Evolutionary conservation across 2,888 invertebrate species (phyloP).

Genomic region (Lithophane ornitopus): DNA sequence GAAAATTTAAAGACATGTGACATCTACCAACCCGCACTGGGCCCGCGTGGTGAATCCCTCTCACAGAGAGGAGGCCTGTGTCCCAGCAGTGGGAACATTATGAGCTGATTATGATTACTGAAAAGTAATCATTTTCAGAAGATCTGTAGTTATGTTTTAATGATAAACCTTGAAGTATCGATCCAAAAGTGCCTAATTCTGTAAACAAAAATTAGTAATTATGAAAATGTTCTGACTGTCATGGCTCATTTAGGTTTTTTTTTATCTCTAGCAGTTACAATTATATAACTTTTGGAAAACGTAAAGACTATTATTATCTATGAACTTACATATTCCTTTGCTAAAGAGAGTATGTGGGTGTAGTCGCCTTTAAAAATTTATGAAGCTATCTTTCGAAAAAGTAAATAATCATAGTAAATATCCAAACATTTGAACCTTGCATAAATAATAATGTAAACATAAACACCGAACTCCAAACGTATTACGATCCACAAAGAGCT

Average conservation of each 20-base stretch:
- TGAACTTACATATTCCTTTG: background rate
- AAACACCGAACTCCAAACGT: slow-evolving; percentile 58
- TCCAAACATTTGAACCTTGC: slow-evolving; percentile 56
- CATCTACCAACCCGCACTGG: too few species aligned
- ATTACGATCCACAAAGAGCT: slow-evolving; percentile 73
- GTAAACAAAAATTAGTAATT: background rate
- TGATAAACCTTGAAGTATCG: background rate
- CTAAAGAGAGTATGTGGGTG: background rate
- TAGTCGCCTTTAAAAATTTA: slow-evolving; percentile 1
- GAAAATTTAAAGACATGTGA: too few species aligned
- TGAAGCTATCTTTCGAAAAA: slow-evolving; percentile 21
- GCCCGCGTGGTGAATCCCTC: background rate
- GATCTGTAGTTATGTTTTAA: too few species aligned
- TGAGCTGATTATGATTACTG: too few species aligned
- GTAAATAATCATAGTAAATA: slow-evolving; percentile 46
- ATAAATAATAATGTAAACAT: slow-evolving; percentile 66
- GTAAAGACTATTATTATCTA: background rate
- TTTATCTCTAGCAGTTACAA: too few species aligned
- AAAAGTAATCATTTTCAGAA: too few species aligned
- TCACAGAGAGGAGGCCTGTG: background rate
- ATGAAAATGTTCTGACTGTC: background rate
- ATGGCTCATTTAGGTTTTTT: background rate
- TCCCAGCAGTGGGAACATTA: background rate
- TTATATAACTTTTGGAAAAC: background rate
- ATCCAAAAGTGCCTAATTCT: background rate